phyloP scores from a whole-genome alignment of 2,113 vertebrate genomes.

The Orthonyx spaldingii region DNA sequence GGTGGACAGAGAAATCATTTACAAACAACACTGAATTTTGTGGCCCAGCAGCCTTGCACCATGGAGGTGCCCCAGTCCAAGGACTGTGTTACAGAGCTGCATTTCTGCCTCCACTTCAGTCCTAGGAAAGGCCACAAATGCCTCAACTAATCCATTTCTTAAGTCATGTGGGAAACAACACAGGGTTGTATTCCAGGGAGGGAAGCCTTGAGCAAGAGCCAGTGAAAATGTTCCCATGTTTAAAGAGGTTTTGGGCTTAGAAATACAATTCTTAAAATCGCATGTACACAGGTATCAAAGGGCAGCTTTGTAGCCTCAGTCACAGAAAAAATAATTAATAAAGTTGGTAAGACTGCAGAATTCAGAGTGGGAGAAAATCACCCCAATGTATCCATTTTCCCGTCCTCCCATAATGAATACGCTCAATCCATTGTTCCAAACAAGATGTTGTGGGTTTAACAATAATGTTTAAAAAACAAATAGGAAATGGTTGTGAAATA shows the following conservation, averaged over 20 bases:
- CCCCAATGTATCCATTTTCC: not conserved
- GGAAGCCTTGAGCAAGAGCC: not conserved
- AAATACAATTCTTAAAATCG: not conserved
- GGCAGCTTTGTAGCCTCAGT: not conserved
- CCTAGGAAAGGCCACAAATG: not conserved
- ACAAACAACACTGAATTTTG: not conserved
- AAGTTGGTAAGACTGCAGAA: not conserved
- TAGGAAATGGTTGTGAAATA: not conserved
- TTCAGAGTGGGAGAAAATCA: not conserved
- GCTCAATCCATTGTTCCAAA: not conserved
- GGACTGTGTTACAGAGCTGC: not conserved
- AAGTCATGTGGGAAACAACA: not conserved
- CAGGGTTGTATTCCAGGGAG: not conserved
- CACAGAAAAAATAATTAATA: not conserved
- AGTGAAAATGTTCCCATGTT: not conserved
- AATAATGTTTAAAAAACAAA: not conserved
- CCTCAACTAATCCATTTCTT: not conserved
- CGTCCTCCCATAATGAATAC: not conserved
- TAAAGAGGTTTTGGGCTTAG: not conserved
- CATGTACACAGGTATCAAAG: not conserved
- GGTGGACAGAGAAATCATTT: not conserved
- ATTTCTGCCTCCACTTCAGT: not conserved
- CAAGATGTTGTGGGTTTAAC: not conserved
- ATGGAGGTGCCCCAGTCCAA: not conserved
- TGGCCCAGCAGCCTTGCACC: not conserved